Evolutionary conservation across 2,797 vertebrate species (phyloP), one percentile per base, ranked within the genome.

Genomic region (Pipistrellus pipistrellus): DNA sequence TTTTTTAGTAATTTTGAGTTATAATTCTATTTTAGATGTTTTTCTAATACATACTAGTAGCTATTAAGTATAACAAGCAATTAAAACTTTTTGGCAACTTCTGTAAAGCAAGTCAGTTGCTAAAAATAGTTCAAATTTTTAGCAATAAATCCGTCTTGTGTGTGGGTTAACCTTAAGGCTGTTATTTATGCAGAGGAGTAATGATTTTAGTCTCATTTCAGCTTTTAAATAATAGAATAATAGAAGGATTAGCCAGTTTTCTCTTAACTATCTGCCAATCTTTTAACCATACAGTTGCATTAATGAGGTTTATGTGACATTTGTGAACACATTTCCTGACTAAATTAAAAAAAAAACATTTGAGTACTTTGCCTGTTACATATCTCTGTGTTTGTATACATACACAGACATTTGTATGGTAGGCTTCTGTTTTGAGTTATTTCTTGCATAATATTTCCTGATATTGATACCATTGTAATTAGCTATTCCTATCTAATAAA

Each of bases 211-310:
- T 86, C 48, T 88, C 41, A 72, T 75, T 88, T 92, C 10, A 89
- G n/a, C 59, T 96, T 95, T 91, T 86, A 84, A 96, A 35, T 83
- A 53, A 92, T 90, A 94, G 85, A 48, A 84, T 62, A 82, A 30
- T 55, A 69, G 57, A 69, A 92, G 25, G 21, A 88, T 90, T 95
- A 88, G 44, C 17, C 30, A 53, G 6, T 81, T 91, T 92, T 81
- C 30, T 93, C n/a, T 90, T 88, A 93, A 38, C 18, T 55, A n/a
- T 30, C 14, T 64, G 66, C 59, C 41, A 46, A 20, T 77, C 13
- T 48, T 21, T 76, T 93, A 82, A 46, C 18, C 59, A 57, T 72
- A 48, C 17, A 92, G 23, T 68, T 83, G 55, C n/a, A 32, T 68
- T 44, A 14, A 15, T 85, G 69, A 91, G 18, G 38, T 93, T 75